A percentile compares a stretch with the other conserved stretches of the same genome.
These are phyloP conservation scores for Apantesis nais DNA, from an alignment of 2,888 invertebrate genomes.

Conservation along the genomic window DNA sequence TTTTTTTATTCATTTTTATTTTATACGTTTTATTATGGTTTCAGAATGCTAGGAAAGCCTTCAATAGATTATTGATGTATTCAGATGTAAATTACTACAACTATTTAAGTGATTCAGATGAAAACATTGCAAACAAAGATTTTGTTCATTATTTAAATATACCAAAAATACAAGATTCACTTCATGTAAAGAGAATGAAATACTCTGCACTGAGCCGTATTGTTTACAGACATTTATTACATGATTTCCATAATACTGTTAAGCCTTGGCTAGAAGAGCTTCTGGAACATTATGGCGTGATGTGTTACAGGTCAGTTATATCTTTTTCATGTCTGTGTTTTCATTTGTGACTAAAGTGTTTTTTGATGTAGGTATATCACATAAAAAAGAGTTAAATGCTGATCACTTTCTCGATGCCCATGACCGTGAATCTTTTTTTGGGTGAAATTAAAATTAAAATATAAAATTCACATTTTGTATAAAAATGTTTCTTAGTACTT, in stretches of 20 bases:
- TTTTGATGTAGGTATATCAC: too few relatives aligned
- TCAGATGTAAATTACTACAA: not conserved
- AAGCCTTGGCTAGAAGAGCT: conserved; percentile 44
- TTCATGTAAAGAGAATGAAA: conserved; percentile 30
- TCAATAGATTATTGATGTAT: fast-evolving
- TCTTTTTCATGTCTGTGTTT: too few relatives aligned
- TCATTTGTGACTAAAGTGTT: too few relatives aligned
- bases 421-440: too few relatives aligned
- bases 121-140: not conserved
- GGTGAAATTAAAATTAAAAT: too few relatives aligned
- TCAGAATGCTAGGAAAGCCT: not conserved
- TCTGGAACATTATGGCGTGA: conserved; percentile 41
- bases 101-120: conserved; percentile 1
- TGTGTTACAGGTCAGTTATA: conserved; percentile 39
- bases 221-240: conserved; percentile 1
- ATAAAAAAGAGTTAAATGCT: too few relatives aligned
- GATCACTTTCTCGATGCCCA: too few relatives aligned
- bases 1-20: not conserved
- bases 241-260: not conserved
- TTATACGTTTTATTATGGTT: not conserved
- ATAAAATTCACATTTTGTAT: too few relatives aligned
- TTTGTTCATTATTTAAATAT: conserved; percentile 25
- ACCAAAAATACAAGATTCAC: conserved; percentile 25
- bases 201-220: too few relatives aligned
- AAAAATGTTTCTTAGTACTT: too few relatives aligned